phyloP scores from a whole-genome alignment of 2,113 vertebrate species.

The Sitta europaea region DNA sequence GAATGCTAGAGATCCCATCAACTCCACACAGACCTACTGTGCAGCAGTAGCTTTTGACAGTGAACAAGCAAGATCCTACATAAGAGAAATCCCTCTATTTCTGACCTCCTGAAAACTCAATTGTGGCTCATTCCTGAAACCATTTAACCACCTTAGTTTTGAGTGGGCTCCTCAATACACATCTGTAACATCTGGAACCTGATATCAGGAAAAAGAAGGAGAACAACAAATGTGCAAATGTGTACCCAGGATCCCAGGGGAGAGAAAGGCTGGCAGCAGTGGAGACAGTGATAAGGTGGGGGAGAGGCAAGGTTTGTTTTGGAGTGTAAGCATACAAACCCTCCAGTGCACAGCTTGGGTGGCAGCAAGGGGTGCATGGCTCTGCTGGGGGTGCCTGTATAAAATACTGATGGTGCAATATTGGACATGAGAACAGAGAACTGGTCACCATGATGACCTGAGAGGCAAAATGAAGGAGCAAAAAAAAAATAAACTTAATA shows the following conservation, averaged over 20 bases:
- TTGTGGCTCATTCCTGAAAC: background rate
- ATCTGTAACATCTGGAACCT: background rate
- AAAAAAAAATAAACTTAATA: background rate
- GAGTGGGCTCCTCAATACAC: background rate
- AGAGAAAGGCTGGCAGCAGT: background rate
- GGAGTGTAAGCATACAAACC: fast-evolving
- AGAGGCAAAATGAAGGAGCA: background rate
- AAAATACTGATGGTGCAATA: background rate
- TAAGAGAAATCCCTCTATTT: background rate
- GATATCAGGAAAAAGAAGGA: background rate
- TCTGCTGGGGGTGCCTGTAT: background rate
- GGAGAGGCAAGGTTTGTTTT: background rate
- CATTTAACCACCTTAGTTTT: background rate
- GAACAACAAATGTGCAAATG: background rate
- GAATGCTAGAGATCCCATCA: background rate
- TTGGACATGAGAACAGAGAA: background rate
- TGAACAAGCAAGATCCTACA: fast-evolving
- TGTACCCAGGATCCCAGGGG: background rate
- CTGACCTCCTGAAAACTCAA: background rate
- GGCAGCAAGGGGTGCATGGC: fast-evolving
- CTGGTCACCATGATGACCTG: background rate
- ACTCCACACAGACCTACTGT: background rate
- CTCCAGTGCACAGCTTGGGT: background rate
- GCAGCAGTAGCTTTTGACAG: background rate
- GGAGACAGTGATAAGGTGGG: background rate